A percentile compares a stretch with the other conserved stretches of the same genome.
These are phyloP conservation scores for Xenus cinereus DNA, from an alignment of 2,113 vertebrate genomes.

Conservation along the genomic window DNA sequence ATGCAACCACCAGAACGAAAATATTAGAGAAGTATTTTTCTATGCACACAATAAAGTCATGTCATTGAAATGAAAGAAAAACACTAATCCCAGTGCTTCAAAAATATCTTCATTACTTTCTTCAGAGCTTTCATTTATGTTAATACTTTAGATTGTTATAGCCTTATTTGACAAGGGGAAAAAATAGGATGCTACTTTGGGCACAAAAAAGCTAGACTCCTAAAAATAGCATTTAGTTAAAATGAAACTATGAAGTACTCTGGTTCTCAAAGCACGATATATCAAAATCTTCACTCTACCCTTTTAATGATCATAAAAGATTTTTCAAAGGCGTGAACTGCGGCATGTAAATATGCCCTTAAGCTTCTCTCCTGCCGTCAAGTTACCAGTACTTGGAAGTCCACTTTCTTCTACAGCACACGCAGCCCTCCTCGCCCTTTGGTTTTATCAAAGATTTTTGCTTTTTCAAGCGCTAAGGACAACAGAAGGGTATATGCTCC, in stretches of 20 bases:
- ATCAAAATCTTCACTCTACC: not conserved
- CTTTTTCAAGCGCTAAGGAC: not conserved
- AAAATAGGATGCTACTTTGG: not conserved
- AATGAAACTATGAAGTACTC: not conserved
- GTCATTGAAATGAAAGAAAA: not conserved
- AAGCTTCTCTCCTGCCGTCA: not conserved
- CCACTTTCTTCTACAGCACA: not conserved
- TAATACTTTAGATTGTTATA: not conserved
- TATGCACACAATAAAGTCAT: not conserved
- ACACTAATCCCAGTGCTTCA: not conserved
- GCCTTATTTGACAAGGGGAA: not conserved
- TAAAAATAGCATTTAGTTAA: constrained; percentile 1
- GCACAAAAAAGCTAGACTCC: not conserved
- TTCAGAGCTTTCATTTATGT: not conserved
- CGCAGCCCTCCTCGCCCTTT: fast-evolving
- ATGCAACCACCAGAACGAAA: not conserved
- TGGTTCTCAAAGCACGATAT: not conserved
- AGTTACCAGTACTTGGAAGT: not conserved
- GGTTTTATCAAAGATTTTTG: not conserved
- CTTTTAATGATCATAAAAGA: constrained; percentile 2
- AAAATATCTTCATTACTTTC: not conserved
- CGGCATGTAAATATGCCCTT: not conserved
- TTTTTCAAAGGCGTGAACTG: constrained; percentile 17
- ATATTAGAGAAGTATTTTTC: not conserved
- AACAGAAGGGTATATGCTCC: not conserved